Base-by-base conservation (phyloP, 2,888 invertebrate genomes). In the Euzetes globulus region DNA sequence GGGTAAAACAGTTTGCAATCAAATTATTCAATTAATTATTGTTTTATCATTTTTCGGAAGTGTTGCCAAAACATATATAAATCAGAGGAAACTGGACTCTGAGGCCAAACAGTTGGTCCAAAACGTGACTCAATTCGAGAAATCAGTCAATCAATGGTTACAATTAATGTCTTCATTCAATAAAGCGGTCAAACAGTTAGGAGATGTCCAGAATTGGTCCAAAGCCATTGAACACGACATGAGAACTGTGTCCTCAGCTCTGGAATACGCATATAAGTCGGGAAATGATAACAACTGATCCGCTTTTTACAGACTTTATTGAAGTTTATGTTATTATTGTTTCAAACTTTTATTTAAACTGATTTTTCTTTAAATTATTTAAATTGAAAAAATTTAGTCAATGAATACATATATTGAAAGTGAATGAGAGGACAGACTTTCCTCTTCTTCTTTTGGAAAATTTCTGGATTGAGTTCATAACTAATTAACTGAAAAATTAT, bases 201-300 rank as follows among this genome's bases (percentile, higher is more conserved):
- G 99, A 0, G 98, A 99, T 85, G 96, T 97, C 0, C 96, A 98
- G 82, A 98, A 96, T 82, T 99, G 98, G 98, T 94, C 98, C 0
- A 88, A 91, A 78, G 94, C 92, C 78, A 98, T 99, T 80, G 98
- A 99, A 83, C 89, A 89, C 76, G 99, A 99, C 82, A 93, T 98
- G 90, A 88, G 91, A 81, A 90, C 92, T 1, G 90, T 99, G 78
- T 90, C 92, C 9, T 90, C 90, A 79, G 94, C 96, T 25, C 86
- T 99, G 77, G 96, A 97, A 84, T 89, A 91, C 83, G 95, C 95
- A 13, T 96, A 97, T 82, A 92, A 92, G 86, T 90, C 41, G 41
- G 41, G 41, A 41, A 33, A 33, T 33, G 33, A 41, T 41, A 13
- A 41, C 7, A 41, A 41, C 41, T 41, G 13, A 41, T 41, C 13